A percentile compares a stretch with the other conserved stretches of the same genome.
phyloP scores from a whole-genome alignment of 1,140 invertebrate genomes.

The Tribolium madens region DNA sequence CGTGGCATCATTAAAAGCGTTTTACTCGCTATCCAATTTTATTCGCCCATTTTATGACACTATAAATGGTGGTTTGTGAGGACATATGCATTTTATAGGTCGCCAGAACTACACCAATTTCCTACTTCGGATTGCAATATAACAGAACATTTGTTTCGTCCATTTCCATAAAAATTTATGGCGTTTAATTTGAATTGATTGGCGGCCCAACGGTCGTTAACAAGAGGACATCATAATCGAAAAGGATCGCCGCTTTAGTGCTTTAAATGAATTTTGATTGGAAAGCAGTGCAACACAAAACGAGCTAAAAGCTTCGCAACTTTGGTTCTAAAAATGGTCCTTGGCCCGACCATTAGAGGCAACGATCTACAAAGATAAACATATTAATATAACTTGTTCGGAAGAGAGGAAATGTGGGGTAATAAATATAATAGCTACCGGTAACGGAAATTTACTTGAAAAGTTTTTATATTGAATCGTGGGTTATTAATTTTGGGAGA shows the following conservation, averaged over 20 bases:
- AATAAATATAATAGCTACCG: conserved; percentile 55
- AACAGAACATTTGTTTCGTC: conserved; percentile 33
- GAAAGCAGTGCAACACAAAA: background rate
- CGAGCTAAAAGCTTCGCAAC: background rate
- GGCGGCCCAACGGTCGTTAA: background rate
- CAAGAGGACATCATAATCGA: background rate
- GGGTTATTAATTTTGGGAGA: conserved; percentile 52
- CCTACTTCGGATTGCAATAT: conserved; percentile 35
- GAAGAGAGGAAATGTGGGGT: conserved; percentile 51
- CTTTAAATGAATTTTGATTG: background rate
- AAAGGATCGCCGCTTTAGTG: background rate
- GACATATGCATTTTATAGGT: conserved; percentile 35
- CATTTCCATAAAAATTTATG: conserved; percentile 37
- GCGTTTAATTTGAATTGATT: conserved; percentile 33
- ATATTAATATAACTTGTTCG: conserved; percentile 32
- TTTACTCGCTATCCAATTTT: conserved; percentile 36
- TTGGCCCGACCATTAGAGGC: background rate
- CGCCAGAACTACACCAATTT: conserved; percentile 32
- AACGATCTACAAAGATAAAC: no score
- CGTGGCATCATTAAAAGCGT: conserved; percentile 21
- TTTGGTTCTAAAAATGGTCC: background rate
- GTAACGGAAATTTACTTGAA: conserved; percentile 56
- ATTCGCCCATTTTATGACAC: conserved; percentile 37
- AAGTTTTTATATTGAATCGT: conserved; percentile 54
- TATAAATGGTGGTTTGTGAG: conserved; percentile 37